Conservation (phyloP, 2,113 vertebrate genomes). For the Myotis brandtii region DNA sequence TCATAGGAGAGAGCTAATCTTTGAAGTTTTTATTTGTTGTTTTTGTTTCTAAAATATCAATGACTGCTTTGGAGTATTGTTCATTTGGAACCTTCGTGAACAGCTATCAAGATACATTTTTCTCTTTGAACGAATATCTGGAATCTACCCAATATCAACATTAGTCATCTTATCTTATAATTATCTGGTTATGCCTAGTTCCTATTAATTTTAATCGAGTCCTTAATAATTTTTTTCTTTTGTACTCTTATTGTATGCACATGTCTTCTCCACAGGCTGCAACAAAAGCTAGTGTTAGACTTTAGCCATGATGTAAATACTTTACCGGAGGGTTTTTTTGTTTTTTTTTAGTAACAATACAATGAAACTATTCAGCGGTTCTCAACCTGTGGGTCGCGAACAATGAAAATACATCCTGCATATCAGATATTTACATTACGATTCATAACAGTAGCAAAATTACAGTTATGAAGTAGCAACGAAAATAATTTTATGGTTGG, state of each 20-base stretch:
- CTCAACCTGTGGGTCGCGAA: no score
- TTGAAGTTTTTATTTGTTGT: neutral
- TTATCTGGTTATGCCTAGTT: neutral
- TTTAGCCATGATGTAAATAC: neutral
- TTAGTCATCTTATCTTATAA: neutral
- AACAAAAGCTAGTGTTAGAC: neutral
- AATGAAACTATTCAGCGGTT: neutral
- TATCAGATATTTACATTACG: no score
- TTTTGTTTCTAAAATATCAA: constrained; percentile 3
- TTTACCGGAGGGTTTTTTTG: neutral
- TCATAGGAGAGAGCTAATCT: neutral
- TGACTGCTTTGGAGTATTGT: neutral
- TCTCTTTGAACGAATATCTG: neutral
- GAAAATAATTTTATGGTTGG: no score
- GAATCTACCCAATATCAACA: neutral
- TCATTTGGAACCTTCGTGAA: neutral
- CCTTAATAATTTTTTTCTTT: neutral
- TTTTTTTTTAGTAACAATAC: neutral
- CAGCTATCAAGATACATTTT: neutral
- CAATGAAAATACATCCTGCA: no score
- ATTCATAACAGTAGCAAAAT: no score
- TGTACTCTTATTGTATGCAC: neutral
- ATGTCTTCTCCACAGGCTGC: neutral
- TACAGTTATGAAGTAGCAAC: no score
- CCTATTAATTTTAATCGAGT: neutral